phyloP scores from a whole-genome alignment of 2,113 vertebrate species.

The Semicossyphus pulcher region DNA sequence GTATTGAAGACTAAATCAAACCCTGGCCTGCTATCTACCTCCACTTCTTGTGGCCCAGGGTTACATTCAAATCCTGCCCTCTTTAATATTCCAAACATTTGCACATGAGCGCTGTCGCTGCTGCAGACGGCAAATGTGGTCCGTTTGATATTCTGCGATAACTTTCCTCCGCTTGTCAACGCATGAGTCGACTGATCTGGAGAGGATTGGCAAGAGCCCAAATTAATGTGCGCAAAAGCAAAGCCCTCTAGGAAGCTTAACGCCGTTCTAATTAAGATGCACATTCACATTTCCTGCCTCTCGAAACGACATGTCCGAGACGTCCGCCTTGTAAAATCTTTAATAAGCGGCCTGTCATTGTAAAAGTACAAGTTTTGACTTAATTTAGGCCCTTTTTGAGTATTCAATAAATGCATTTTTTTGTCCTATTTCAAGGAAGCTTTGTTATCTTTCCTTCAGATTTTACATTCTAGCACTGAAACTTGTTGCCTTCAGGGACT shows the following conservation, averaged over 20 bases:
- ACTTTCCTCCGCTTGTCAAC: constrained; percentile 74
- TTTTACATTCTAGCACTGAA: constrained; percentile 8
- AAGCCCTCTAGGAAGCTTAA: constrained; percentile 76
- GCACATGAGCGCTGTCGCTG: constrained; percentile 11
- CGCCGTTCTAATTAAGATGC: constrained; percentile 73
- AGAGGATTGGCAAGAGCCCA: constrained; percentile 75
- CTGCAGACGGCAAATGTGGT: constrained; percentile 55
- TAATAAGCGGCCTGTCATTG: constrained; percentile 27
- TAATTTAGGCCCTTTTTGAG: not conserved
- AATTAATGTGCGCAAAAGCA: constrained; percentile 75
- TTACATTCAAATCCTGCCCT: constrained; percentile 43
- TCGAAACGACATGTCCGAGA: constrained; percentile 45
- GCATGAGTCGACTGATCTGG: constrained; percentile 71
- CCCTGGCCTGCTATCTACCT: not conserved
- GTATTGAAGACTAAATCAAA: not conserved
- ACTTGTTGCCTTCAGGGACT: not conserved
- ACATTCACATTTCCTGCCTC: constrained; percentile 65
- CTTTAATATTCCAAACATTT: constrained; percentile 55
- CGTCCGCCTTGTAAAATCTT: constrained; percentile 22
- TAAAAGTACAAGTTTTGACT: constrained; percentile 23
- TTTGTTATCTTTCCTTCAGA: not conserved
- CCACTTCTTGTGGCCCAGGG: constrained; percentile 9
- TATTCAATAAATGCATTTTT: not conserved
- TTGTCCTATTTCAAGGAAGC: not conserved
- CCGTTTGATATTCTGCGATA: constrained; percentile 67